Base-by-base conservation (phyloP, 1,140 invertebrate genomes). In the Drosophila fuyamai region DNA sequence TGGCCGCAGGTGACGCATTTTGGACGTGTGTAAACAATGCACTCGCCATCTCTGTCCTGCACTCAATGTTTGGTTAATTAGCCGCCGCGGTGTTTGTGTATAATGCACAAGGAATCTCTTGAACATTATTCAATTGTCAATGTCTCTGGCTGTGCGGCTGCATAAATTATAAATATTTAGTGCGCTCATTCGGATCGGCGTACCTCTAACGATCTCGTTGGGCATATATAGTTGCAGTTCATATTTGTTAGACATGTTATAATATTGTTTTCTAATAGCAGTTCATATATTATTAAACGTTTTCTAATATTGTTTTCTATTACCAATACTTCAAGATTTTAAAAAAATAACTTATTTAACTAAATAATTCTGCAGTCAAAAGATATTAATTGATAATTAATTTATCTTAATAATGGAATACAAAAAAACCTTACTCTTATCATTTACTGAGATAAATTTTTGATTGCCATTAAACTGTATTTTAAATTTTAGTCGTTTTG, bases 81-180 rank as follows among this genome's bases (percentile, higher is more conserved):
- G 65, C 76, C 60, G 74, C 58, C 63, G 68, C 75, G 74, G 76
- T 75, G 67, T 78, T 68, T 67, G 29, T 41, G 44, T 41, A 23
- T 51, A 67, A 80, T 67, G 62, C 51, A 67, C 44, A 13, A 56
- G 53, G 53, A 54, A 47, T 46, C 53, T 61, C 70, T 70, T 56
- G 23, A 41, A 43, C 56, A 81, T 79, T 81, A 60, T 89, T 77
- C 62, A 89, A 84, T 89, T 84, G 74, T 50, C 73, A 80, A 68
- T 73, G 71, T 75, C 76, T 73, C 62, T 57, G 55, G 29, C 56
- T 18, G 59, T 66, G 61, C 58, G 23, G 51, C 44, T 59, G 47
- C 44, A 75, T 79, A 63, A 77, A 67, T 79, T 79, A 90, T 76
- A 89, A 84, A 90, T 90, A 79, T 81, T 77, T 81, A 77, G 63